Base-by-base conservation (phyloP, 2,797 vertebrate genomes). In the Cossypha caffra region DNA sequence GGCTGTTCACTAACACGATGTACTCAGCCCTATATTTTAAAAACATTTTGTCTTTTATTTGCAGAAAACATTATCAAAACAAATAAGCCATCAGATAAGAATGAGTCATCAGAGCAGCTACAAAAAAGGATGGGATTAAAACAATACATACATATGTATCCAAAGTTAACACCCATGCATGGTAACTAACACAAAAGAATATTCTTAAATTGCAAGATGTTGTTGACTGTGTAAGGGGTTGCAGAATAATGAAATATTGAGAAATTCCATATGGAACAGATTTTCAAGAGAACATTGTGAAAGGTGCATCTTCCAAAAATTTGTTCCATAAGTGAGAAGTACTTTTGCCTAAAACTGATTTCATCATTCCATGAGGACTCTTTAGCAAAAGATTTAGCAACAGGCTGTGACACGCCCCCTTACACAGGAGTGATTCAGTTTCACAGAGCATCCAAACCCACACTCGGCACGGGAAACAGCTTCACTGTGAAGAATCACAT, bases 201-300 rank as follows among this genome's bases (percentile, higher is more conserved):
- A 84, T 47, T 33, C 35, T 43, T n/a, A 68, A 77, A 50, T 17
- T 66, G 11, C 45, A 67, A 80, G 23, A 90, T 48, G 47, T 26
- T 71, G 6, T 62, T 90, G 24, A 61, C 35, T 68, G 59, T 57
- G 10, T 42, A 72, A 84, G 5, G 4, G 15, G 35, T 29, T 67
- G 40, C 54, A 87, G 35, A 78, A 81, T 13, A 88, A 94, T 14
- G 1, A 4, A 76, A 79, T 57, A 57, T 47, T 82, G 43, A 75
- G 82, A 57, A 93, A 96, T 66, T 90, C 38, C 77, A 91, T 48
- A 72, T 75, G 81, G 84, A 81, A 78, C 10, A 73, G 25, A 89
- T 94, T 96, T 93, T 85, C 69, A 55, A 14, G 23, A 67, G 54
- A 92, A 74, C 66, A 75, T 13, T 58, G n/a, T 42, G 57, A 75